These are phyloP conservation scores for Tetranychus urticae DNA, from an alignment of 1,140 invertebrate genomes.

Conservation along the genomic window DNA sequence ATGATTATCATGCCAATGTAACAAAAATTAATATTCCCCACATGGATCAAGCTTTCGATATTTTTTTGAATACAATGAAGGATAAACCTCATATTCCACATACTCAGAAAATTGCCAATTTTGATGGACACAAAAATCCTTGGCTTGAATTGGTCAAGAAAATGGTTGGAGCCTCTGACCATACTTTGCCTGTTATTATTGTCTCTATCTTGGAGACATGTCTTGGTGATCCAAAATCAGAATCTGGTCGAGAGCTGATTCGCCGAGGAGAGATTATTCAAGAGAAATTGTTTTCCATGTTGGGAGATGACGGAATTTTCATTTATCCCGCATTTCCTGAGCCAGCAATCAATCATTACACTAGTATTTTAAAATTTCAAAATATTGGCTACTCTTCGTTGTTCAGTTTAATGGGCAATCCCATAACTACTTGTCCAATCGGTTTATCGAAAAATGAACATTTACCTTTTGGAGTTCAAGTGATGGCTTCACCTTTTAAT, in stretches of 20 bases:
- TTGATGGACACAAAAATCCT: neutral
- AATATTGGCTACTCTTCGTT: slow-evolving; percentile 55
- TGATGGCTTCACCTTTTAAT: slow-evolving; percentile 10
- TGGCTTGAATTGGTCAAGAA: neutral
- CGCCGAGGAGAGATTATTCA: neutral
- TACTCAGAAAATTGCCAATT: neutral
- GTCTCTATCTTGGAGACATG: neutral
- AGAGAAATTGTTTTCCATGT: slow-evolving; percentile 19
- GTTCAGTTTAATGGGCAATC: slow-evolving; percentile 23
- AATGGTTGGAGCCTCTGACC: neutral
- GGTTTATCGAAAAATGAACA: slow-evolving; percentile 1
- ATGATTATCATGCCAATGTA: neutral
- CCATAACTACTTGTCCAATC: slow-evolving; percentile 22
- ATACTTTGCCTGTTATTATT: neutral
- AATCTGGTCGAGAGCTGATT: neutral
- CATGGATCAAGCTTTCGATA: neutral
- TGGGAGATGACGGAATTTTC: slow-evolving; percentile 38
- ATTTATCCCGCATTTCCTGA: slow-evolving; percentile 33
- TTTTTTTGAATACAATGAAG: neutral
- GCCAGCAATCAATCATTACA: slow-evolving; percentile 57
- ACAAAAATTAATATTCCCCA: neutral
- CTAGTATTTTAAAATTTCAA: slow-evolving; percentile 44
- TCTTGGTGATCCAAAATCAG: neutral
- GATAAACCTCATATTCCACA: neutral
- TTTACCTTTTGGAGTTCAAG: neutral